phyloP scores from a whole-genome alignment of 53 echinoderm and acorn worm genomes.

The Apostichopus leukothele region DNA sequence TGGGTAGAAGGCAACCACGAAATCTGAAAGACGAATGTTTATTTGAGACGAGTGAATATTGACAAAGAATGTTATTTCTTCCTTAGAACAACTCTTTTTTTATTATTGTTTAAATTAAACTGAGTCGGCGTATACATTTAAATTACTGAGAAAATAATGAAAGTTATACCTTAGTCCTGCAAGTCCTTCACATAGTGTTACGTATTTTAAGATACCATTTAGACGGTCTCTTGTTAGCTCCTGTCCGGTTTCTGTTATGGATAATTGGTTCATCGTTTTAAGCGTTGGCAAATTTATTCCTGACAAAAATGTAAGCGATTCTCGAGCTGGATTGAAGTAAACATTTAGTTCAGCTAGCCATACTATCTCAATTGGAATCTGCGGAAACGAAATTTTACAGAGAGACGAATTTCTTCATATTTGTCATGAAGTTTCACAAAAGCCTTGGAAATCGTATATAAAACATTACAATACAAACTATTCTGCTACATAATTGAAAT shows the following conservation, averaged over 20 bases:
- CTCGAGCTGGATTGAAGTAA: neutral
- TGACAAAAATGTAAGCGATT: neutral
- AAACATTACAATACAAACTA: too few species aligned
- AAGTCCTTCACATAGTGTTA: neutral
- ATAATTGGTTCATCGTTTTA: neutral
- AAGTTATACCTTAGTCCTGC: neutral
- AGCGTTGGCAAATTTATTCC: constrained; percentile 3
- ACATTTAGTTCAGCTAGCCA: neutral
- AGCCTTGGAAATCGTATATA: too few species aligned
- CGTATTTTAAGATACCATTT: neutral
- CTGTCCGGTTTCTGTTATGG: neutral
- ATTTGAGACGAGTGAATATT: neutral
- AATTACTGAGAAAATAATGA: neutral
- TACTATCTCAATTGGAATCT: constrained; percentile 15
- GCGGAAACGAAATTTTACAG: too few species aligned
- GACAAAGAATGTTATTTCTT: too few species aligned
- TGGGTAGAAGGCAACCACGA: neutral
- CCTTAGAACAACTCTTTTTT: too few species aligned
- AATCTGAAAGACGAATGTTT: neutral
- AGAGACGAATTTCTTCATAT: too few species aligned
- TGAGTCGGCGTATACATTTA: neutral
- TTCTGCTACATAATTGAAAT: too few species aligned
- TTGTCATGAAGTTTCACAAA: too few species aligned
- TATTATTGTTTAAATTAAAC: too few species aligned
- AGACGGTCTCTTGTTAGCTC: neutral